Base-by-base conservation (phyloP, 2,113 vertebrate genomes). In the Protobothrops mucrosquamatus region DNA sequence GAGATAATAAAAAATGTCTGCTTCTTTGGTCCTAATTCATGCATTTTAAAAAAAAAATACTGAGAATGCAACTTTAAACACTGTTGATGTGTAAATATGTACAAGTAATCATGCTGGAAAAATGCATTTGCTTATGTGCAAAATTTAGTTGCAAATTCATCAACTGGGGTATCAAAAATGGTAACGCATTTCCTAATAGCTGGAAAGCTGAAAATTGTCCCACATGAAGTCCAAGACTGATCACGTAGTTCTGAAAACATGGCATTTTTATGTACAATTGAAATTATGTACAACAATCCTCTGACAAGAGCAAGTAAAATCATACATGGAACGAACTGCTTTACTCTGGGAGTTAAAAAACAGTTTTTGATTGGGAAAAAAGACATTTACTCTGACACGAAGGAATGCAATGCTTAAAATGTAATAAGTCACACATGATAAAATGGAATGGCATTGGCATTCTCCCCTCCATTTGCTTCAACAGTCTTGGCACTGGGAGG, bases 381-480 rank as follows among this genome's bases (percentile, higher is more conserved):
- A 85, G 29, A 85, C 6, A 89, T 85, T 81, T 89, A 54, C 34
- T 39, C 29, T 85, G 39, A 29, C 69, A 89, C 12, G 43, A 43
- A 93, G 39, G 92, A 51, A 85, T 92, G 48, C n/a, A 88, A 54
- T 12, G 54, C 48, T 88, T 86, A 92, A 92, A 69, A 61, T 14
- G 20, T 39, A 46, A 92, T 43, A 87, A 54, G 48, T 6, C n/a
- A 69, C 64, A 51, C 22, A 34, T 24, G 3, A 69, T 55, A 29
- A 18, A 92, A 88, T 69, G 6, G 26, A 59, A 85, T 20, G n/a
- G 57, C 69, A 87, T 61, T 89, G 52, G 20, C 39, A 86, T 14
- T 85, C 86, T 3, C 43, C 43, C 51, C 46, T 85, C 85, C 43
- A 61, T 88, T 85, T 39, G 9, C 20, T 89, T 81, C 74, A 81